Base-by-base conservation (phyloP, 2,888 invertebrate species). In the Sthenelais limicola region DNA sequence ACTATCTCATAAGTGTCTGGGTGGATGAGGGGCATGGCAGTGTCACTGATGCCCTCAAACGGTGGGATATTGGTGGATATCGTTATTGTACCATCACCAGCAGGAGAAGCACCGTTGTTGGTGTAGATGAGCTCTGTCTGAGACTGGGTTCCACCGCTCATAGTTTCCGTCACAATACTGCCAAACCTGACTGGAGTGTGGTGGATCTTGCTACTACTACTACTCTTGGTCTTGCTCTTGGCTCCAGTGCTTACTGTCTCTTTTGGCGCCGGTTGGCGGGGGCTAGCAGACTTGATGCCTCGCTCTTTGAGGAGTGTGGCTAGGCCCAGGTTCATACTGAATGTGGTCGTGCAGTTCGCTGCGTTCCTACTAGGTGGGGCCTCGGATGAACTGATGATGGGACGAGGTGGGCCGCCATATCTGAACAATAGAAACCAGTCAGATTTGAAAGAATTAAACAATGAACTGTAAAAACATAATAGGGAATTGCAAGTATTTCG, bases 291-390 rank as follows among this genome's bases (percentile, higher is more conserved):
- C 21, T 38, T 47, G 49, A 68, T 68, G 26, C 71, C 75, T 18
- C 75, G 73, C 66, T 74, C 76, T 21, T 71, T 47, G 12, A 76
- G 70, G 12, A 38, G 47, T 3, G 49, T 43, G 35, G 76, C 76
- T 15, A 74, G 56, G n/a, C 71, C 62, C 30, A 52, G 48, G n/a
- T 48, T 67, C 76, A 76, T 74, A 48, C 74, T 74, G 48, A 73
- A 76, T 1, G 76, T 76, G 56, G 62, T 52, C 12, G 76, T 76
- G 28, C 73, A 58, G 56, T n/a, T 26, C 15, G 48, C 49, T 1
- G 5, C 38, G 38, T 62, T 35, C n/a, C 62, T 35, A 24, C 62
- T 62, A 21, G 62, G 62, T 38, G 62, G 62, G 15, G 62, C 62
- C 24, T 62, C 62, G 26, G 62, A 3, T 24, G 12, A 38, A 1